Conservation (phyloP, 2,888 invertebrate genomes). For the Flexamia atlantica region DNA sequence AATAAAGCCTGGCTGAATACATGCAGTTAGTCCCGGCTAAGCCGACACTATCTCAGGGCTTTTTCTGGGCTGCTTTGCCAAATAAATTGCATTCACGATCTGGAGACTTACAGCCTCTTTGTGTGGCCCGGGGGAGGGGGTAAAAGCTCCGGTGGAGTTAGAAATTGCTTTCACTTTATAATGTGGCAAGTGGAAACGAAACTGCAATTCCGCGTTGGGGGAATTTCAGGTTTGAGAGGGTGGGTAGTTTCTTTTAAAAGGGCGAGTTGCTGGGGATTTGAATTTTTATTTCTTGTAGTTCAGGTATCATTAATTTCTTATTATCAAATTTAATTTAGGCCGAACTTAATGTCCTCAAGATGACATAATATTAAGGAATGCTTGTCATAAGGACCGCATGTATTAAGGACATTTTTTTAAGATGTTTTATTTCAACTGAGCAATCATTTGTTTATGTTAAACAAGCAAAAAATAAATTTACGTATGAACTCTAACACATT, state of each 20-base stretch:
- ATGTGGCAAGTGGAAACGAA: slow-evolving; percentile 38
- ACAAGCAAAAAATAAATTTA: too few relatives aligned
- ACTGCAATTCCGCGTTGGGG: background rate
- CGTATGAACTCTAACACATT: too few relatives aligned
- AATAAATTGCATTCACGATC: slow-evolving; percentile 54
- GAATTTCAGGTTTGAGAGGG: too few relatives aligned
- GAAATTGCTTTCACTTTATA: slow-evolving; percentile 54
- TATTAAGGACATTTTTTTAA: too few relatives aligned
- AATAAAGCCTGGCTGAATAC: slow-evolving; percentile 48
- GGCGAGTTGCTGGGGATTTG: background rate
- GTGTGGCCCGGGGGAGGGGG: slow-evolving; percentile 22
- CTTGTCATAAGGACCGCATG: too few relatives aligned
- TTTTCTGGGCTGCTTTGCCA: slow-evolving; percentile 45
- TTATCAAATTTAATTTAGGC: too few relatives aligned
- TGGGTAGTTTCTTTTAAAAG: background rate
- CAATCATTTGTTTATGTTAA: too few relatives aligned
- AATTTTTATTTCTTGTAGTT: too few relatives aligned
- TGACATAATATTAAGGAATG: too few relatives aligned
- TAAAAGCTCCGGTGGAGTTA: slow-evolving; percentile 30
- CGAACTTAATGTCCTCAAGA: too few relatives aligned
- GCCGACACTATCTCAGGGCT: slow-evolving; percentile 41
- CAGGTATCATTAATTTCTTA: too few relatives aligned
- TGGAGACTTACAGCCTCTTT: slow-evolving; percentile 36
- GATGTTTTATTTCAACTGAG: too few relatives aligned
- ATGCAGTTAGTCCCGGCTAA: slow-evolving; percentile 47